A percentile compares a stretch with the other conserved stretches of the same genome.
phyloP scores from a whole-genome alignment of 1,140 invertebrate genomes.

The Drosophila miranda region DNA sequence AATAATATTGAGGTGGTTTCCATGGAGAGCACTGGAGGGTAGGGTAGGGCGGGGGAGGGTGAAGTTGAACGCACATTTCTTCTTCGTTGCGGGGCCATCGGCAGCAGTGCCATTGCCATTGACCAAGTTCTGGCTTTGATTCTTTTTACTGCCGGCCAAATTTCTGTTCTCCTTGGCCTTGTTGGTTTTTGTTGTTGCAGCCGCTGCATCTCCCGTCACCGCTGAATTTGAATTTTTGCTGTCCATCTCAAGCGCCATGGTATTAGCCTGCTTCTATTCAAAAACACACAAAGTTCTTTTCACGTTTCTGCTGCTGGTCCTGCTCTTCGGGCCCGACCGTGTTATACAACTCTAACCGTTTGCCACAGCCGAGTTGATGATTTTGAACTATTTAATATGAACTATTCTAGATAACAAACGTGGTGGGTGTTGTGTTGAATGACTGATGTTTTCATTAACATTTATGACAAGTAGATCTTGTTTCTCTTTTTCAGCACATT shows the following conservation, averaged over 20 bases:
- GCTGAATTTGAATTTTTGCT: conserved; percentile 44
- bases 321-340: conserved; percentile 42
- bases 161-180: conserved; percentile 69
- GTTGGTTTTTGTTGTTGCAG: conserved; percentile 33
- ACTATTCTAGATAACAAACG: conserved; percentile 46
- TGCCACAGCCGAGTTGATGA: conserved; percentile 53
- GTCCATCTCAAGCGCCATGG: conserved; percentile 72
- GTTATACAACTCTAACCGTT: conserved; percentile 70
- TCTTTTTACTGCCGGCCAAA: conserved; percentile 49
- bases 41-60: background rate
- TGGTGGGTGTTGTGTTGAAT: conserved; percentile 37
- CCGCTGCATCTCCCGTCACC: conserved; percentile 11
- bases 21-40: conserved; percentile 13
- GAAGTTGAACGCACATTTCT: conserved; percentile 74
- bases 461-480: conserved; percentile 60
- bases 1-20: conserved; percentile 50
- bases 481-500: conserved; percentile 42
- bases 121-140: conserved; percentile 69
- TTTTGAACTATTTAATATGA: conserved; percentile 47
- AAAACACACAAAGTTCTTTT: conserved; percentile 37
- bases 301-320: conserved; percentile 53
- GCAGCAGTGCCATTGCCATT: conserved; percentile 64
- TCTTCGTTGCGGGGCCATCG: conserved; percentile 54
- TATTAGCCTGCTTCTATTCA: conserved; percentile 38
- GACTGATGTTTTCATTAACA: conserved; percentile 38